Evolutionary conservation across 2,113 vertebrate species (phyloP), one percentile per base, ranked within the genome.

Genomic region (Ceyx melanurus): DNA sequence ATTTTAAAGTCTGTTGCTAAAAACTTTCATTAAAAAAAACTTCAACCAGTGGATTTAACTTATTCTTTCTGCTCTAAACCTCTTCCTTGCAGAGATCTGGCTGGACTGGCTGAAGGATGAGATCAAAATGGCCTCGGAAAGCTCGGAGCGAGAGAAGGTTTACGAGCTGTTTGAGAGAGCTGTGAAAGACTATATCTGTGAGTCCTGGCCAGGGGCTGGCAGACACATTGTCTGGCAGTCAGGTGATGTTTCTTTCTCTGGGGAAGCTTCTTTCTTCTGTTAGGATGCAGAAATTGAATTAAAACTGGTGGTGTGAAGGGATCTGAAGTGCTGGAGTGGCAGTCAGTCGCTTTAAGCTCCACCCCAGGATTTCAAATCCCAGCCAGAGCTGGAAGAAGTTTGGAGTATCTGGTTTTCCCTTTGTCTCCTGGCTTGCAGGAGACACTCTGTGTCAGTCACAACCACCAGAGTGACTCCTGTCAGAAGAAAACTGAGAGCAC

Each of bases 31-130:
- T 50, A 22, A 23, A 50, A 50, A 9, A 51, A 25, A 14, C 13
- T 11, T 42, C 11, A 23, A 7, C 4, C 22, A 5, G 11, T 26
- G 26, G 16, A 2, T 10, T 9, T 48, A 31, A 31, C 2, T 33
- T 53, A 3, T 2, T 40, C 7, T 54, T 71, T 43, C 11, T 11
- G 1, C 42, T 68, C 9, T 72, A 3, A 65, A 23, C 54, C 31
- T 40, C 25, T 81, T 78, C 62, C n/a, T 93, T 29, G 79, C 71
- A 99, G 99, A 99, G 91, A 99, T 99, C 60, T 99, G 99, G 99
- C 93, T 99, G 82, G 99, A 99, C 88, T 99, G 99, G 99, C 95
- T 99, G 72, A 99, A 99, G 26, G 99, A 99, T 88, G 99, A 99
- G 95, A 99, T 99, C 77, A 98, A 97, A 70, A 97, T 99, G 97